Evolutionary conservation across 2,888 invertebrate species (phyloP), one percentile per base, ranked within the genome.

Genomic region (Harpalus rufipes): DNA sequence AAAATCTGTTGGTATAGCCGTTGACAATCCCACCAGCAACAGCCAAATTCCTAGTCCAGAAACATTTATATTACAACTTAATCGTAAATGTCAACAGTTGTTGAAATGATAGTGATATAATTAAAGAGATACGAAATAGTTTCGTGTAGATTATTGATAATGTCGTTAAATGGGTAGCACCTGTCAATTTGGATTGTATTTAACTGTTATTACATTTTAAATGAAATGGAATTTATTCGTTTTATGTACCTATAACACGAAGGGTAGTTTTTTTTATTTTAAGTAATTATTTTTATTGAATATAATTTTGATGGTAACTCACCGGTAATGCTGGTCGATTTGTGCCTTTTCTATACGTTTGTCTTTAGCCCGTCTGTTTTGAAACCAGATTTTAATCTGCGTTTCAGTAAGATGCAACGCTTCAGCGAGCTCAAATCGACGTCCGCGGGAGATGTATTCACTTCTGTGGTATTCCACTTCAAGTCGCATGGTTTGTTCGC

Each of bases 321-420:
- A 97, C 98, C 98, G 95, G 90, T 97, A 97, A 88, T 98, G 98
- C 89, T 98, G 98, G 92, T 98, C 98, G 86, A 98, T 93, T 88
- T 98, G 97, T 0, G 98, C 98, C 89, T 98, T 98, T 90, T 98
- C 98, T 87, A 98, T 97, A 86, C 98, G 93, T 91, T 98, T 98
- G 90, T 98, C 98, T 91, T 98, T 98, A 25, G 98, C 98, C 87
- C 98, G 93, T 86, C 98, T 93, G 91, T 98, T 98, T 92, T 98
- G 98, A 91, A 98, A 98, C 96, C 96, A 96, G 85, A 97, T 97
- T 91, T 97, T 97, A 87, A 97, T 96, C 91, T 97, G 94, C 0
- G 96, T 96, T 90, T 97, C 97, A 0, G 95, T 95, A 21, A 95
- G 91, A 74, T 91, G 91, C 63, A 97, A 90, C 3, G 94, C 91